These are phyloP conservation scores for Cephus sareptanus DNA, from an alignment of 2,888 invertebrate species.

Conservation along the genomic window DNA sequence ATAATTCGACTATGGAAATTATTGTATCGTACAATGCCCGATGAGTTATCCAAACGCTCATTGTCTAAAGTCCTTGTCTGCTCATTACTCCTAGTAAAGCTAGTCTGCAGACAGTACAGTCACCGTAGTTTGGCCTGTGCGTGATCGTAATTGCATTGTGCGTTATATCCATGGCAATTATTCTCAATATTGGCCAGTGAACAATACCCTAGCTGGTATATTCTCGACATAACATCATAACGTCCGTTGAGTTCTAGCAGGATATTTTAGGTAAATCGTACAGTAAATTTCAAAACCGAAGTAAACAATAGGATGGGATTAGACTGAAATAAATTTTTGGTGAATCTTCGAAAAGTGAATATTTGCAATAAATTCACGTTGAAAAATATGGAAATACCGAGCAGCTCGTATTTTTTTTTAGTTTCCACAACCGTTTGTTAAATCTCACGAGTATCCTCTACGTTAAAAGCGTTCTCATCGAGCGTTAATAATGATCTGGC, in stretches of 20 bases:
- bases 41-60: conserved; percentile 33
- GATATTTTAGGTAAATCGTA: not conserved
- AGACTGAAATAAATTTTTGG: not conserved
- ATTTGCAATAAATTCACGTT: not conserved
- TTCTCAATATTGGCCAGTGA: conserved; percentile 26
- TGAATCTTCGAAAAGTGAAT: not conserved
- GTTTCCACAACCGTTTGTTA: not conserved
- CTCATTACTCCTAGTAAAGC: conserved; percentile 34
- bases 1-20: conserved; percentile 34
- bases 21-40: conserved; percentile 36
- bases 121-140: conserved; percentile 22
- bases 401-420: not conserved
- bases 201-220: conserved; percentile 11
- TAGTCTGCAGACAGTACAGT: conserved; percentile 5
- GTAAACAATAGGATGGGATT: not conserved
- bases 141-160: conserved; percentile 24
- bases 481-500: conserved; percentile 4
- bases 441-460: not conserved
- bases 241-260: not conserved
- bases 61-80: conserved; percentile 38
- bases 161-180: conserved; percentile 20
- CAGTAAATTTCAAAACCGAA: not conserved
- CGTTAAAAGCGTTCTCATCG: not conserved
- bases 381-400: not conserved
- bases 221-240: not conserved